Evolutionary conservation across 2,888 invertebrate genomes (phyloP).

Genomic region (Cylindroiulus punctatus): DNA sequence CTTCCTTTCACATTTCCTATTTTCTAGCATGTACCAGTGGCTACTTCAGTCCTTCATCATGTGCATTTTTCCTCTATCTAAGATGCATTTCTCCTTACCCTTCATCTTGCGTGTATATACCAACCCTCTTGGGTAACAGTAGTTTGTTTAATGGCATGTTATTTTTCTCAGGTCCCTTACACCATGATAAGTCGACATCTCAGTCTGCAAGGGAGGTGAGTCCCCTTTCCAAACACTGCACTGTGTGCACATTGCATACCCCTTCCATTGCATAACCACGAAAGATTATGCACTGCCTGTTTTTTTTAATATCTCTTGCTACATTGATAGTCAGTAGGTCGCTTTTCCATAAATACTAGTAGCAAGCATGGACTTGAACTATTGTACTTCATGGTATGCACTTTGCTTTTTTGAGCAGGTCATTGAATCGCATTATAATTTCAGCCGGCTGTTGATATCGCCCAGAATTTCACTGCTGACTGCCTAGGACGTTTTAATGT

Average conservation of each 20-base stretch:
- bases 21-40: background rate
- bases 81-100: slow-evolving; percentile 5
- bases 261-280: background rate
- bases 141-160: slow-evolving; percentile 51
- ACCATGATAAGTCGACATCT: slow-evolving; percentile 59
- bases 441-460: background rate
- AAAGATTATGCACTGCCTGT: background rate
- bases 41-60: background rate
- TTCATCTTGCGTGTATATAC: slow-evolving; percentile 10
- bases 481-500: background rate
- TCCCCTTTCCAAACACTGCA: slow-evolving; percentile 50
- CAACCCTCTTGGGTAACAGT: background rate
- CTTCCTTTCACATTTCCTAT: slow-evolving; percentile 7
- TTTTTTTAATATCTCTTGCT: background rate
- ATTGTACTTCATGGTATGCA: background rate
- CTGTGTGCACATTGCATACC: slow-evolving; percentile 36
- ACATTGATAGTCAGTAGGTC: background rate
- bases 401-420: background rate
- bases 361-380: background rate
- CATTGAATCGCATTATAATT: background rate
- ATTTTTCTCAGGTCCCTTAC: slow-evolving; percentile 56
- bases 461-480: background rate
- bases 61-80: background rate
- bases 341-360: background rate
- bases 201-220: slow-evolving; percentile 59